Evolutionary conservation across 2,113 vertebrate genomes (phyloP).

Genomic region (Camarhynchus parvulus): DNA sequence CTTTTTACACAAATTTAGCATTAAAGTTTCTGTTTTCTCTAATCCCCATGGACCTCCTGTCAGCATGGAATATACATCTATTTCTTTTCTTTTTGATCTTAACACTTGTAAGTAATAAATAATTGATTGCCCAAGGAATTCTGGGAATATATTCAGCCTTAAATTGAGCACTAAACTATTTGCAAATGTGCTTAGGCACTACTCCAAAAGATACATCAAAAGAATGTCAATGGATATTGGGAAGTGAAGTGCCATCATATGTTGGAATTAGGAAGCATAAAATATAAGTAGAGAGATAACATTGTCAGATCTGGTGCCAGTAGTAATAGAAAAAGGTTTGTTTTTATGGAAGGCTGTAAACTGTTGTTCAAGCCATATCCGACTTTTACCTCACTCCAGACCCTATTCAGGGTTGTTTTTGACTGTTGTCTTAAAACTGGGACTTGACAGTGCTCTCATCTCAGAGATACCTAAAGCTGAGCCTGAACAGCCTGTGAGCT

Average conservation of each 20-base stretch:
- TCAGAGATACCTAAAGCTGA: not conserved
- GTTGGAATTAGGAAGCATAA: conserved; percentile 47
- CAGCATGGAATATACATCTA: conserved; percentile 57
- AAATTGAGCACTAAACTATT: conserved; percentile 73
- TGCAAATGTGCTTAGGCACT: conserved; percentile 73
- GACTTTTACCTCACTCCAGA: not conserved
- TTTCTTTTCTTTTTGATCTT: conserved; percentile 73
- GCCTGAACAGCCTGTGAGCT: not conserved
- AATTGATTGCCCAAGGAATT: conserved; percentile 76
- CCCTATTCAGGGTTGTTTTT: not conserved
- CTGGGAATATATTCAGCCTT: conserved; percentile 74
- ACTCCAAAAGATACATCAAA: conserved; percentile 70
- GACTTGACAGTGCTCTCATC: not conserved
- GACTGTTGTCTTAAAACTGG: not conserved
- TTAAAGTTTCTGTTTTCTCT: conserved; percentile 54
- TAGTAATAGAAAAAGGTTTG: not conserved
- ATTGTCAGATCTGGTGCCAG: conserved; percentile 25
- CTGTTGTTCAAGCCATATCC: conserved; percentile 16
- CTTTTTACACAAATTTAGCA: conserved; percentile 65
- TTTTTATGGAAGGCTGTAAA: not conserved
- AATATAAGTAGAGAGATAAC: not conserved
- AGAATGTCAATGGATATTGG: conserved; percentile 61
- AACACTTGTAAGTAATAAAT: conserved; percentile 78
- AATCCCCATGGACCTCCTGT: conserved; percentile 50
- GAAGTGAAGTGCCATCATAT: conserved; percentile 46